Evolutionary conservation across 2,888 invertebrate genomes (phyloP).

Genomic region (Habroteleia sp.): DNA sequence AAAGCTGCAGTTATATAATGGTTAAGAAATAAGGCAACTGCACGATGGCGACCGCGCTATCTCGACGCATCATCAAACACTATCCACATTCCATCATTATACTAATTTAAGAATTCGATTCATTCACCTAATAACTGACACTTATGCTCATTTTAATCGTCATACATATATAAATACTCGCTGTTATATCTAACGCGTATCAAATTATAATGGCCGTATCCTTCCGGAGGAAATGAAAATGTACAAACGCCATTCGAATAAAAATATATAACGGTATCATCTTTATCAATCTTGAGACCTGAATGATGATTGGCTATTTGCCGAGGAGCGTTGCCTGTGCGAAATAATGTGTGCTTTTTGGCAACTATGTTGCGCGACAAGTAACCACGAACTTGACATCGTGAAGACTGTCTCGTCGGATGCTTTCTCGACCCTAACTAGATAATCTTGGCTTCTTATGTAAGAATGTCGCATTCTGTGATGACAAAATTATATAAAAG

Average conservation of each 20-base stretch:
- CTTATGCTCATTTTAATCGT: conserved; percentile 33
- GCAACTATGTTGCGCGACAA: conserved; percentile 35
- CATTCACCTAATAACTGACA: conserved; percentile 45
- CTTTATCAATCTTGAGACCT: neutral
- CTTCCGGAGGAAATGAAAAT: conserved; percentile 55
- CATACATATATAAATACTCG: conserved; percentile 46
- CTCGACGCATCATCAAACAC: conserved; percentile 29
- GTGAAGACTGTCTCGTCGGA: conserved; percentile 24
- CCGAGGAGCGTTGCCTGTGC: conserved; percentile 15
- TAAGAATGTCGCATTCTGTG: conserved; percentile 9
- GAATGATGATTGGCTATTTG: conserved; percentile 23
- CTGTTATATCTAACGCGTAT: conserved; percentile 40
- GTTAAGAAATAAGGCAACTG: conserved; percentile 1
- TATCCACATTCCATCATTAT: conserved; percentile 44
- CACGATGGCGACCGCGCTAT: conserved; percentile 35
- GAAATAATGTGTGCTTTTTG: conserved; percentile 41
- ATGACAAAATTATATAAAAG: conserved; percentile 19
- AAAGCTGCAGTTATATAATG: conserved; percentile 38
- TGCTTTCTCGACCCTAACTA: conserved; percentile 38
- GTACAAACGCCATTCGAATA: conserved; percentile 27
- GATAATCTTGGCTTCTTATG: conserved; percentile 23
- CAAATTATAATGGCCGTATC: conserved; percentile 40
- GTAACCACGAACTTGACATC: conserved; percentile 60
- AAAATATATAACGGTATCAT: conserved; percentile 26
- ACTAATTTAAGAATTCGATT: conserved; percentile 47